A percentile compares a stretch with the other conserved stretches of the same genome.
Conservation (phyloP, 37 sponge, comb jelly and placozoan genomes). For the Diacarnus erythraeanus region DNA sequence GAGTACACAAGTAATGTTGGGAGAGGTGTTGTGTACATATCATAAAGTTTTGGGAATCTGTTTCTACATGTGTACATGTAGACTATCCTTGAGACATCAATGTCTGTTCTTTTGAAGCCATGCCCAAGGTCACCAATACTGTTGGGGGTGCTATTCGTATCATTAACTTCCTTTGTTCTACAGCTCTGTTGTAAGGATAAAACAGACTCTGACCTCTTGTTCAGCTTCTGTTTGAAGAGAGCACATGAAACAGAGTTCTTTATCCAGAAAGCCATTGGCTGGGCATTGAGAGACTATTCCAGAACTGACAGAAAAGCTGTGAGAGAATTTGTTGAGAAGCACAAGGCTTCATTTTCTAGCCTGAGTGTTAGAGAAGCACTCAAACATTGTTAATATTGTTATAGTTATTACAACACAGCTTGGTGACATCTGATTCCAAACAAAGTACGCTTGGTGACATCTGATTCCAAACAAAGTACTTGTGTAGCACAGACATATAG, state of each 20-base stretch:
- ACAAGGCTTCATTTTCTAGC: constrained; percentile 33
- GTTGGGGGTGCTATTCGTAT: neutral
- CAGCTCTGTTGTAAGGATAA: constrained; percentile 48
- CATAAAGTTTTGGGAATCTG: too few species aligned
- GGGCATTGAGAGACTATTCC: constrained; percentile 69
- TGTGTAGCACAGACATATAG: too few species aligned
- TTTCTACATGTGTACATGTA: too few species aligned
- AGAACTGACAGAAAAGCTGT: constrained; percentile 36
- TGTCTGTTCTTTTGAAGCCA: too few species aligned
- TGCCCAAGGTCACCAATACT: neutral
- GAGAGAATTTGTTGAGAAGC: constrained; percentile 59
- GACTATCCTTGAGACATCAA: too few species aligned
- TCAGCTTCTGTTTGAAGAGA: constrained; percentile 49
- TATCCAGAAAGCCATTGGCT: constrained; percentile 81
- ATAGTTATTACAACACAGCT: neutral
- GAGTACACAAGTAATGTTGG: too few species aligned
- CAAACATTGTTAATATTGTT: constrained; percentile 26
- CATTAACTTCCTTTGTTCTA: neutral
- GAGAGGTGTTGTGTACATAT: too few species aligned
- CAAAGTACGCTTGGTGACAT: neutral
- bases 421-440: neutral
- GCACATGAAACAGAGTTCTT: constrained; percentile 71
- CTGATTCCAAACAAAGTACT: neutral
- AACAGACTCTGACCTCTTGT: constrained; percentile 48
- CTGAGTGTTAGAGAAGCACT: constrained; percentile 66